phyloP scores from a whole-genome alignment of 2,797 vertebrate species.

The Tapera naevia region DNA sequence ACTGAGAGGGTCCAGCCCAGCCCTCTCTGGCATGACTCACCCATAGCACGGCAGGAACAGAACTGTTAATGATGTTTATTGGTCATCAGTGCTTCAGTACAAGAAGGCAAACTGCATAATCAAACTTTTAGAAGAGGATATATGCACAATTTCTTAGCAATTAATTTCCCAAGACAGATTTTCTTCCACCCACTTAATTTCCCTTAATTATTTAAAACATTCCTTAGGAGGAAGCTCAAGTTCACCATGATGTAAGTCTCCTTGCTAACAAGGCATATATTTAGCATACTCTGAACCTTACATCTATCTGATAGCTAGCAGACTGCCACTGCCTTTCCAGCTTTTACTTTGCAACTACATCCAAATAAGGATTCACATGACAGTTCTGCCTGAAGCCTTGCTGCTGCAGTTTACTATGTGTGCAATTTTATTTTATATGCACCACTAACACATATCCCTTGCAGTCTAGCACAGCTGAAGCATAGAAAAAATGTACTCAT shows the following conservation, averaged over 20 bases:
- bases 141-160: neutral
- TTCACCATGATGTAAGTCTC: neutral
- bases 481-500: neutral
- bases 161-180: slow-evolving; percentile 37
- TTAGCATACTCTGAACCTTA: neutral
- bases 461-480: neutral
- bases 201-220: neutral
- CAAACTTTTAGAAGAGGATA: neutral
- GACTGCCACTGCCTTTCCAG: neutral
- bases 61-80: neutral
- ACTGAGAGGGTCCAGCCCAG: neutral
- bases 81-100: neutral
- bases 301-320: neutral
- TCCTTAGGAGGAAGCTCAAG: neutral
- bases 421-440: neutral
- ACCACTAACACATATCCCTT: neutral
- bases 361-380: neutral
- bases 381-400: neutral
- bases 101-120: neutral
- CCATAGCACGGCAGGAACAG: neutral
- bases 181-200: slow-evolving; percentile 43
- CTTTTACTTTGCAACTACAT: neutral
- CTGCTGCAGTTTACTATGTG: neutral
- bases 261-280: neutral
- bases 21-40: neutral